Evolutionary conservation across 2,113 vertebrate genomes (phyloP).

Genomic region (Megalops atlanticus): DNA sequence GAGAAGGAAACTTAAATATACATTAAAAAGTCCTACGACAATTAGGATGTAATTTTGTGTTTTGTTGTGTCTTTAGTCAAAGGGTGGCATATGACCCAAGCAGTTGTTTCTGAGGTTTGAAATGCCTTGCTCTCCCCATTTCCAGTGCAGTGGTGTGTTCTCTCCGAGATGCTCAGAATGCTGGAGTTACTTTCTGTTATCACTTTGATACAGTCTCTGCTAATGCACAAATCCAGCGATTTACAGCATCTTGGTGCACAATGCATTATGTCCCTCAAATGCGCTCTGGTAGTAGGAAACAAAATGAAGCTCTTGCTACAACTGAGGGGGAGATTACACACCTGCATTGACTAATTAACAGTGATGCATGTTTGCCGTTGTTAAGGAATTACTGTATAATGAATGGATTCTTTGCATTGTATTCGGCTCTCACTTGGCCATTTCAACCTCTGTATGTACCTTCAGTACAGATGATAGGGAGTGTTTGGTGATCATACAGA

Average conservation of each 20-base stretch:
- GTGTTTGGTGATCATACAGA: conserved; percentile 12
- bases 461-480: not conserved
- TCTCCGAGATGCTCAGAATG: conserved; percentile 39
- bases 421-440: conserved; percentile 38
- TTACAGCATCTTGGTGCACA: conserved; percentile 56
- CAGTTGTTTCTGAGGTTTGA: conserved; percentile 21
- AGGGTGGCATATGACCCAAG: not conserved
- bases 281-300: conserved; percentile 42
- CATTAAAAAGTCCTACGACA: too few species aligned
- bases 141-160: conserved; percentile 39
- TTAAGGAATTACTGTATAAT: conserved; percentile 58
- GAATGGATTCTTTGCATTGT: conserved; percentile 64
- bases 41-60: not conserved
- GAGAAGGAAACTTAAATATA: not conserved
- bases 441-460: conserved; percentile 5
- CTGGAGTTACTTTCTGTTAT: conserved; percentile 34
- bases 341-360: conserved; percentile 60
- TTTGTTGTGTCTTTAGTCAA: too few species aligned
- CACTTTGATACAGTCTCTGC: conserved; percentile 43
- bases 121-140: too few species aligned
- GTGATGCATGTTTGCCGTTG: conserved; percentile 54
- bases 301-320: conserved; percentile 38
- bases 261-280: conserved; percentile 52
- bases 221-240: conserved; percentile 45
- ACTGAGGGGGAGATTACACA: conserved; percentile 54